phyloP scores from a whole-genome alignment of 2,888 invertebrate genomes.

The Eurytoma californica region DNA sequence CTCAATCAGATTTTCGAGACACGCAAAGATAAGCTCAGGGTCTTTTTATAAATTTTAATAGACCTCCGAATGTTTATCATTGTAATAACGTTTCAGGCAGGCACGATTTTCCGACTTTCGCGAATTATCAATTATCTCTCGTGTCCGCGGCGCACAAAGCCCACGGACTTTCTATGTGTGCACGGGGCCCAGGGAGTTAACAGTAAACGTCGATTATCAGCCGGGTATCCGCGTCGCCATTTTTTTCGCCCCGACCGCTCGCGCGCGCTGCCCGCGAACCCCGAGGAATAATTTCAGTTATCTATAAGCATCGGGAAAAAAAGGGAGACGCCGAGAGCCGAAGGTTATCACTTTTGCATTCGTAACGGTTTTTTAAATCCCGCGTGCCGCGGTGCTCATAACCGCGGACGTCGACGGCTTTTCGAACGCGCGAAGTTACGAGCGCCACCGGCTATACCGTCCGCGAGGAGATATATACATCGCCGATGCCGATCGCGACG shows the following conservation, averaged over 20 bases:
- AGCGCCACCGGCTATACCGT: background rate
- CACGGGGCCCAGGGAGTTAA: conserved; percentile 9
- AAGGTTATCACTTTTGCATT: conserved; percentile 50
- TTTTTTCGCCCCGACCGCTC: conserved; percentile 2
- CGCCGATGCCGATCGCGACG: background rate
- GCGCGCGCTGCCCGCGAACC: background rate
- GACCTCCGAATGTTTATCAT: too few relatives aligned
- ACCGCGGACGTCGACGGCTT: too few relatives aligned
- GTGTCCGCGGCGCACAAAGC: background rate
- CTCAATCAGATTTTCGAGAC: too few relatives aligned
- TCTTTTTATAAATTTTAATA: background rate
- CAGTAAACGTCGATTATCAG: conserved; percentile 26
- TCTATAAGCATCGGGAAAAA: conserved; percentile 31
- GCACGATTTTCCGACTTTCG: conserved; percentile 1
- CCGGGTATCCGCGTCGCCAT: conserved; percentile 13
- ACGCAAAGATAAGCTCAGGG: too few relatives aligned
- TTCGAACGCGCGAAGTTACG: background rate
- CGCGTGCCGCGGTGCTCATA: background rate
- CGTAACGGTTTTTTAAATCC: conserved; percentile 39
- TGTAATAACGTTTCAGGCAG: too few relatives aligned
- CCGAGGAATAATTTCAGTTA: conserved; percentile 44
- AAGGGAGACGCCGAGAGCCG: background rate
- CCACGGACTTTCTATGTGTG: conserved; percentile 11
- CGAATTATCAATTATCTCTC: conserved; percentile 28
- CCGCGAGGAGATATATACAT: background rate